Evolutionary conservation across 92 coral and sea anemone genomes (phyloP), one percentile per base, ranked within the genome.

Genomic region (Epizoanthus rinbou): DNA sequence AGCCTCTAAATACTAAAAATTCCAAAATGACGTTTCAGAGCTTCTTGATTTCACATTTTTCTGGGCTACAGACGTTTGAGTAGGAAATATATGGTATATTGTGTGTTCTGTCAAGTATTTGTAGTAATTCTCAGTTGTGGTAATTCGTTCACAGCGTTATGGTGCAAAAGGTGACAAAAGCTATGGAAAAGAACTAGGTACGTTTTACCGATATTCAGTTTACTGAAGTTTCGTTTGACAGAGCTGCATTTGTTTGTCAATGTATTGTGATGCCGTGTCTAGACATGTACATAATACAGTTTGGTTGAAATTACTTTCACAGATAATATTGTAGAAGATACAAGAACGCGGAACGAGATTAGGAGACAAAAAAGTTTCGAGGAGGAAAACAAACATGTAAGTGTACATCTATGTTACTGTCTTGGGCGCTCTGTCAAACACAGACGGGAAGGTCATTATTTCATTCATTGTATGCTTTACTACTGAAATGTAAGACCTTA

Each of bases 111-210:
- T 39, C 25, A 33, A 15, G 41, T 31, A 31, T 18, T 59, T 76
- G 17, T 37, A 60, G 21, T 79, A 31, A 54, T 18, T 21, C 37
- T 25, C 69, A 60, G 15, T 17, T 23, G 5, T 68, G 33, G 54
- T 13, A 21, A 4, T 57, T 47, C 58, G 47, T 76, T 79, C 50
- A 21, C 88, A 95, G 98, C 95, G 98, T 70, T 95, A 91, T 68
- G 87, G 84, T 17, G 78, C 82, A 80, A 88, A 81, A 58, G 87
- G 87, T 23, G 88, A 95, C 73, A 58, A 28, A 14, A 82, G 75
- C 47, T 95, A 95, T 83, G 91, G 85, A 13, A 60, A 91, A 79
- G 94, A 91, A 31, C 81, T 95, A 75, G 98, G 98, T 95, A 69
- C 45, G 92, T 50, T 50, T 47, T 8, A 10, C 53, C 53, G 53